Base-by-base conservation (phyloP, 2,113 vertebrate genomes). In the Nerophis lumbriciformis region DNA sequence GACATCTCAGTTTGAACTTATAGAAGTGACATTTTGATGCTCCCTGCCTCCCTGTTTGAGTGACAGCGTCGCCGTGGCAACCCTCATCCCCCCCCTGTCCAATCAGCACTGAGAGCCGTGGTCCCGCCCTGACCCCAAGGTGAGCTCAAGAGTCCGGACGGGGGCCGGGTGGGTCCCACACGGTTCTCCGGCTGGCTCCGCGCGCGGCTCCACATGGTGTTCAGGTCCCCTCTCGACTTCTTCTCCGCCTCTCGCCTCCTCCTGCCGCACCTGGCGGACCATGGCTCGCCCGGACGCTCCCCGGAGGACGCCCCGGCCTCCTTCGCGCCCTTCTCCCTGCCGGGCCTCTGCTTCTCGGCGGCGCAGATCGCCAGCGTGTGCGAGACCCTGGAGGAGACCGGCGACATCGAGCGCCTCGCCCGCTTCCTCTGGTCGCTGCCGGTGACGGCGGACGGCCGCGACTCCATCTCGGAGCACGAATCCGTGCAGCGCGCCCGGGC, bases 351-450 rank as follows among this genome's bases (percentile, higher is more conserved):
- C 88, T 98, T 98, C 91, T 95, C 96, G 61, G 94, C 95, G 77
- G 91, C 95, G 85, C 96, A 98, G 91, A 95, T 98, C 90, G 96
- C 95, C 87, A 93, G 94, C 87, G 96, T 99, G 77, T 99, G 95
- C 81, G 96, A 98, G 90, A 98, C 95, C 83, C 91, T 98, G 92
- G 96, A 99, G 88, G 95, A 98, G 89, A 98, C 94, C 47, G 96
- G 96, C 64, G 96, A 99, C 92, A 93, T 98, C 81, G 96, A 98
- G 89, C 90, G 96, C 79, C 92, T 98, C 85, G 95, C 95, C 82
- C 94, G 96, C 77, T 98, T 98, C 88, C 93, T 98, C 77, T 99
- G 96, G 96, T 98, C 96, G 1, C 91, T 99, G 82, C 96, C 96
- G 75, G 93, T 95, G 87, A 94, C 93, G 44, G 90, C 93, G 15